A percentile compares a stretch with the other conserved stretches of the same genome.
These are phyloP conservation scores for Isotomurus palustris DNA, from an alignment of 2,888 invertebrate species.

Conservation along the genomic window DNA sequence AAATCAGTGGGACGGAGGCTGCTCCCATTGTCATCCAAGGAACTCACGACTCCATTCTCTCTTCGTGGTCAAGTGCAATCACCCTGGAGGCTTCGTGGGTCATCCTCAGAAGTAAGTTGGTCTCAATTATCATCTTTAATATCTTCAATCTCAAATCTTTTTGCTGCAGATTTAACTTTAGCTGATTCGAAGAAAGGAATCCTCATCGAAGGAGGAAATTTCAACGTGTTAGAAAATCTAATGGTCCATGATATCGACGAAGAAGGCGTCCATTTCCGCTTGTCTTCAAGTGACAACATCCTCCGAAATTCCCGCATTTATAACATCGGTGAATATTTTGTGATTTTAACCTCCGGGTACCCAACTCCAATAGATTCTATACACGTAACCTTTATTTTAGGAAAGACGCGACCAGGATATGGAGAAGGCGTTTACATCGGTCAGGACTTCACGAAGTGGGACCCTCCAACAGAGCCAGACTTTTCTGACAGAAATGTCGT, in stretches of 20 bases:
- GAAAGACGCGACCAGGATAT: conserved; percentile 28
- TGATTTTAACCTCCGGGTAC: too few relatives aligned
- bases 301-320: conserved; percentile 21
- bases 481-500: conserved; percentile 30
- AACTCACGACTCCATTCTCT: conserved; percentile 20
- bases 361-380: too few relatives aligned
- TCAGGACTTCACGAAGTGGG: conserved; percentile 35
- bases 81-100: conserved; percentile 32
- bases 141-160: background rate
- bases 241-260: conserved; percentile 31
- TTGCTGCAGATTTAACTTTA: conserved; percentile 24
- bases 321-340: conserved; percentile 16
- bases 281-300: conserved; percentile 30
- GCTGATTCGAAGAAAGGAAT: conserved; percentile 33
- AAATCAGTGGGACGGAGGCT: conserved; percentile 21
- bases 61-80: conserved; percentile 31
- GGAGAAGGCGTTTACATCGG: conserved; percentile 40
- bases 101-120: conserved; percentile 15
- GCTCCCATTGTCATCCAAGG: conserved; percentile 28
- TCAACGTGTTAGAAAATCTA: conserved; percentile 31
- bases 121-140: background rate
- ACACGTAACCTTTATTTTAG: conserved; percentile 2
- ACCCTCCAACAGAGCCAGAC: conserved; percentile 22
- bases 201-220: conserved; percentile 30
- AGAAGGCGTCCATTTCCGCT: conserved; percentile 38